Evolutionary conservation across 2,797 vertebrate species (phyloP).

Genomic region (Hippocampus kuda): DNA sequence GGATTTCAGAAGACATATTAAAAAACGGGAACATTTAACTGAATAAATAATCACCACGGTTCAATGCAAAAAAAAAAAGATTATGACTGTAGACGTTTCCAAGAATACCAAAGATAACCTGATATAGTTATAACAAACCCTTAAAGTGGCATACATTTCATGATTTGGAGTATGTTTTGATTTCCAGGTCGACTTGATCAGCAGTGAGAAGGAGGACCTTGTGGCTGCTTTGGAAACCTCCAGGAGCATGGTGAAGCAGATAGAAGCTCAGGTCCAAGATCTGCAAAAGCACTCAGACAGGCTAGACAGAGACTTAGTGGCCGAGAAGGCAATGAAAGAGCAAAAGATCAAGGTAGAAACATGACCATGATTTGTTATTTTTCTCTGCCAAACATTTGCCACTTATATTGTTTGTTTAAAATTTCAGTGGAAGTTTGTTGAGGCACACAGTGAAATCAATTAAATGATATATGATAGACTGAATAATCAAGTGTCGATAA

Average conservation of each 20-base stretch:
- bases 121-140: background rate
- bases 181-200: conserved; percentile 72
- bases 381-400: background rate
- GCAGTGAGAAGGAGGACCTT: conserved; percentile 78
- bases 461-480: background rate
- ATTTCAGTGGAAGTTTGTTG: background rate
- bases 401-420: background rate
- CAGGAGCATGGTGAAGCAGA: conserved; percentile 71
- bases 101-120: background rate
- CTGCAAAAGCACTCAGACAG: conserved; percentile 66
- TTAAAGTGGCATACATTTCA: too few species aligned
- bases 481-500: background rate
- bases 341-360: conserved; percentile 82
- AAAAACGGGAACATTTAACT: background rate
- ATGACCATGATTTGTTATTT: background rate
- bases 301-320: conserved; percentile 78
- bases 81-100: background rate
- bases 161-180: background rate
- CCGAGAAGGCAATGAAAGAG: conserved; percentile 80
- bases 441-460: background rate
- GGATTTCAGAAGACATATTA: conserved; percentile 2
- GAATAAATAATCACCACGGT: too few species aligned
- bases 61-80: too few species aligned
- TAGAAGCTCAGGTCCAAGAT: conserved; percentile 82
- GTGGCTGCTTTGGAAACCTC: conserved; percentile 69